Conservation (phyloP, 2,888 invertebrate species). For the Drosophila maculinotata region DNA sequence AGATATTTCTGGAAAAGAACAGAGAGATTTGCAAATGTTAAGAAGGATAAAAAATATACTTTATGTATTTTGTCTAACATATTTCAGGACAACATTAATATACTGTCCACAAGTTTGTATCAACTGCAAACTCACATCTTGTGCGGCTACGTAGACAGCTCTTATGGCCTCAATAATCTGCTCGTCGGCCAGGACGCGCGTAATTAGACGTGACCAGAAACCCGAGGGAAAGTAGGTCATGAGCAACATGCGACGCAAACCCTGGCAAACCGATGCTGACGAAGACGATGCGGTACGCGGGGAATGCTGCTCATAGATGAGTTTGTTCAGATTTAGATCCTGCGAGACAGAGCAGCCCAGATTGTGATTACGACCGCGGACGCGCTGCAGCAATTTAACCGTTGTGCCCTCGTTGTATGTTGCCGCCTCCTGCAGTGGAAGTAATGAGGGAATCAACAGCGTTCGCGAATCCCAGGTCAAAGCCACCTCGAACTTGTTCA, state of each 20-base stretch:
- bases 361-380: slow-evolving; percentile 77
- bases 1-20: slow-evolving; percentile 67
- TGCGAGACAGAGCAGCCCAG: slow-evolving; percentile 82
- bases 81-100: no score
- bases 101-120: no score
- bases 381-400: slow-evolving; percentile 83
- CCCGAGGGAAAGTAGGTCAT: slow-evolving; percentile 99
- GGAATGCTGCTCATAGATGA: slow-evolving; percentile 73
- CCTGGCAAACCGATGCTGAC: slow-evolving; percentile 44
- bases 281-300: slow-evolving; percentile 34
- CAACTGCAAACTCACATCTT: slow-evolving; percentile 87
- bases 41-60: no score
- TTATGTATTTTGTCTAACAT: no score
- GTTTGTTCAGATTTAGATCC: slow-evolving; percentile 81
- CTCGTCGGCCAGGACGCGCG: slow-evolving; percentile 95
- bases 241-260: slow-evolving; percentile 89
- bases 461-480: slow-evolving; percentile 97
- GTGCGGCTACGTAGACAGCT: slow-evolving; percentile 89
- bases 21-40: background rate
- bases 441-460: slow-evolving; percentile 94
- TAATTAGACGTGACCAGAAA: slow-evolving; percentile 98
- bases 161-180: slow-evolving; percentile 92
- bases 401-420: slow-evolving; percentile 81
- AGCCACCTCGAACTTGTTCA: slow-evolving; percentile 99
- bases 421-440: slow-evolving; percentile 91